Evolutionary conservation across 2,113 vertebrate species (phyloP), one percentile per base, ranked within the genome.

Genomic region (Poeciliopsis turrubarensis): DNA sequence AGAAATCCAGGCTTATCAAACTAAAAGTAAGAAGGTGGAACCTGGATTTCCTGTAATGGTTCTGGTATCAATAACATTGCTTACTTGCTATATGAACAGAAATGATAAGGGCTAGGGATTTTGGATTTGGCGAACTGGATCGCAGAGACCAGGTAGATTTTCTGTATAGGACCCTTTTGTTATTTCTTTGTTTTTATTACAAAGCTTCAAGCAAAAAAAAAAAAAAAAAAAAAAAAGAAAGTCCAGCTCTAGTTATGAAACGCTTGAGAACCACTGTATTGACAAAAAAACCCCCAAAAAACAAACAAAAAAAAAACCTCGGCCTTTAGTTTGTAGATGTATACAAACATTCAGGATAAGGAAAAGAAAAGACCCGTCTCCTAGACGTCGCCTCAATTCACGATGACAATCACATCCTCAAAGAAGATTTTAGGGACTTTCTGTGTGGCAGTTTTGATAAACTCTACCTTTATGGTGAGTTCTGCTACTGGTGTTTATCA

Each of bases 401-500:
- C 30, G 17, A 9, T 68, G 68, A 75, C 76, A 75, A 25, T 71
- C 60, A 39, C 19, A 4, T 68, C 26, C 37, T 72, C 41, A 79
- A 79, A 68, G 72, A 30, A 70, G 14, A 41, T 66, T 31, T 72
- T 60, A 7, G 73, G 60, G 65, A 34, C 65, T 79, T 79, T 78
- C 41, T 47, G 41, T 76, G 67, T 13, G 8, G 54, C 74, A 60
- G 60, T 83, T 86, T 82, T 81, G 66, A 82, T 84, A 70, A 80
- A 41, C 32, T 57, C 27, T 8, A 30, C 54, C 83, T 65, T 85
- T 73, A 39, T 82, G 64, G 31, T 31, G 4, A 29, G 19, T 30
- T 17, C 29, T 47, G 15, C 26, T 65, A 47, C 83, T 77, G 30
- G 17, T 77, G 83, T 86, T 88, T 84, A 88, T 85, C 85, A 88